Evolutionary conservation across 2,888 invertebrate genomes (phyloP), one percentile per base, ranked within the genome.

Genomic region (Celastrina argiolus): DNA sequence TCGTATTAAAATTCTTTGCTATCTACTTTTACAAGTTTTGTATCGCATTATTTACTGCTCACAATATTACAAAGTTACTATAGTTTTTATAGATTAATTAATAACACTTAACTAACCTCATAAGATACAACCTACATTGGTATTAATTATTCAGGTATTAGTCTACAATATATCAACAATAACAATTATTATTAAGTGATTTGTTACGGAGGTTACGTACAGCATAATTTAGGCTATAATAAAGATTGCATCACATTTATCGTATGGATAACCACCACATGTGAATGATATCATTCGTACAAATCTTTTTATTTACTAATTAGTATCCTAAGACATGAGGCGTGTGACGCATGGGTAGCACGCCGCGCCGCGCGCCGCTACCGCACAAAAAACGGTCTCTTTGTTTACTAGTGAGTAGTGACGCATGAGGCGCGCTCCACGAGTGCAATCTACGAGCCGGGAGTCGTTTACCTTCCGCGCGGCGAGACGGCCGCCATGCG

Each of bases 331-430:
- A 65, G 42, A 58, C 39, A 65, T 65, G 41, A 41, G 28, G 12
- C 26, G 16, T 28, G 14, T 65, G 58, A 74, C 72, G 72, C 74
- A 78, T 75, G 75, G 76, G 77, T 75, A 77, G 74, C 69, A 76
- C 78, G 77, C 78, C 78, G 77, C 78, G 79, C 80, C n/a, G n/a
- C n/a, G n/a, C n/a, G n/a, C n/a, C n/a, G 76, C 58, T 45, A 31
- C 76, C 81, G 77, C 80, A 83, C 58, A 85, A 80, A 82, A 81
- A 85, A 84, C 18, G 76, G 83, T 82, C 88, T 87, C 88, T 89
- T 89, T 91, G 88, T 90, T 90, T 89, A 89, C 88, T 83, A 85
- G 85, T 89, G 88, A 89, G 88, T 83, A 85, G 85, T 89, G 88
- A 89, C 90, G 89, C 88, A 88, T 85, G 85, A 75, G 81, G 81